Conservation (phyloP, 2,888 invertebrate species). For the Priapulus caudatus region DNA sequence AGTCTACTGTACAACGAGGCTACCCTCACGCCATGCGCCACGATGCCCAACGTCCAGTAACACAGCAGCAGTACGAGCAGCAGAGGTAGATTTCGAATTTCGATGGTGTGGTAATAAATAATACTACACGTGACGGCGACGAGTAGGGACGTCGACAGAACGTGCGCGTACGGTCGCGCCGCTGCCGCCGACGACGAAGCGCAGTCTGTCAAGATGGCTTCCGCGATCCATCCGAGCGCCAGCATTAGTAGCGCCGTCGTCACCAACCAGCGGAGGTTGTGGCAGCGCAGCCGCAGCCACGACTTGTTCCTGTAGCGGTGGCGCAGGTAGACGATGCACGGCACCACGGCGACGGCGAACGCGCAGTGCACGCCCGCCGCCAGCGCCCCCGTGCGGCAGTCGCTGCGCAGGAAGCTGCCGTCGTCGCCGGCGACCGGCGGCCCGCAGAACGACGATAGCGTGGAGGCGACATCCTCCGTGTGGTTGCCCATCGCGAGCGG, state of each 20-base stretch:
- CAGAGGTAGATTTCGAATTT: not conserved
- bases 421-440: too few species aligned
- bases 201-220: constrained; percentile 3
- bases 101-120: constrained; percentile 1
- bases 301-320: not conserved
- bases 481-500: too few species aligned
- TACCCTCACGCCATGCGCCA: not conserved
- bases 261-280: not conserved
- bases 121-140: not conserved
- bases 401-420: too few species aligned
- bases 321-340: too few species aligned
- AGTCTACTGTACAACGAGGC: not conserved
- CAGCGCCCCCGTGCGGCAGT: too few species aligned
- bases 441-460: too few species aligned
- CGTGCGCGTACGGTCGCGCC: not conserved
- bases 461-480: too few species aligned
- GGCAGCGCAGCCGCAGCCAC: not conserved
- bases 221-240: not conserved
- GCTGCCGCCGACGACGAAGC: not conserved
- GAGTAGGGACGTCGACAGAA: not conserved
- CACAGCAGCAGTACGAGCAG: not conserved
- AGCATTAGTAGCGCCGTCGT: not conserved
- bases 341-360: too few species aligned
- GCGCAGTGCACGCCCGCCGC: too few species aligned
- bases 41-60: not conserved